These are phyloP conservation scores for Gymnocephalus cernua DNA, from an alignment of 2,113 vertebrate species.

Conservation along the genomic window DNA sequence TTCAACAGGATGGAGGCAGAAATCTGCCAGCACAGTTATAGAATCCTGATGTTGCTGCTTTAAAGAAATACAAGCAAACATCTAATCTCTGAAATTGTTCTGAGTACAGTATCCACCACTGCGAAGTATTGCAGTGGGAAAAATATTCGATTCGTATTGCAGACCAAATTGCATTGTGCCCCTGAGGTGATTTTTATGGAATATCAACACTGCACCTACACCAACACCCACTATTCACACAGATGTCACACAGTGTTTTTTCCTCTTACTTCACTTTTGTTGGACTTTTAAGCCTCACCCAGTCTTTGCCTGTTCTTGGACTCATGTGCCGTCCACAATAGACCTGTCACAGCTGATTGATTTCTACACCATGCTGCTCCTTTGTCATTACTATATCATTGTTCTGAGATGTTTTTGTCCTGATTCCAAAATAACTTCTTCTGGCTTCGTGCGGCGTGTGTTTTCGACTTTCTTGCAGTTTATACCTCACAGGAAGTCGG, in stretches of 20 bases:
- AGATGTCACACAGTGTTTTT: conserved; percentile 54
- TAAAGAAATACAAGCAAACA: conserved; percentile 1
- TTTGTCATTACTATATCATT: conserved; percentile 24
- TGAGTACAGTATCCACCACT: neutral
- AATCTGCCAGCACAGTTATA: neutral
- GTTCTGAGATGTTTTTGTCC: conserved; percentile 44
- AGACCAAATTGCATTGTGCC: conserved; percentile 29
- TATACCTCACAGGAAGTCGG: conserved; percentile 6
- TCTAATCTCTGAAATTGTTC: no score
- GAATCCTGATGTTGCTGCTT: neutral
- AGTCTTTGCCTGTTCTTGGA: conserved; percentile 30
- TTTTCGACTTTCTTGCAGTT: conserved; percentile 41
- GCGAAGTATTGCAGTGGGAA: conserved; percentile 3
- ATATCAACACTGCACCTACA: conserved; percentile 2
- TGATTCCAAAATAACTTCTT: conserved; percentile 55
- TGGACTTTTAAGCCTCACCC: conserved; percentile 27
- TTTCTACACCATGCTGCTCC: conserved; percentile 22
- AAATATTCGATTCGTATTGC: conserved; percentile 36
- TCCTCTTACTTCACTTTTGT: conserved; percentile 47
- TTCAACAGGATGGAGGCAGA: neutral
- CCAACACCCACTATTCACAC: neutral
- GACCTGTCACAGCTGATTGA: conserved; percentile 66
- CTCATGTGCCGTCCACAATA: conserved; percentile 67
- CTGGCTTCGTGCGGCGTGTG: conserved; percentile 31
- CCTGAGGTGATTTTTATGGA: conserved; percentile 26